Conservation (phyloP, 2,113 vertebrate genomes). For the Artemisiospiza belli region DNA sequence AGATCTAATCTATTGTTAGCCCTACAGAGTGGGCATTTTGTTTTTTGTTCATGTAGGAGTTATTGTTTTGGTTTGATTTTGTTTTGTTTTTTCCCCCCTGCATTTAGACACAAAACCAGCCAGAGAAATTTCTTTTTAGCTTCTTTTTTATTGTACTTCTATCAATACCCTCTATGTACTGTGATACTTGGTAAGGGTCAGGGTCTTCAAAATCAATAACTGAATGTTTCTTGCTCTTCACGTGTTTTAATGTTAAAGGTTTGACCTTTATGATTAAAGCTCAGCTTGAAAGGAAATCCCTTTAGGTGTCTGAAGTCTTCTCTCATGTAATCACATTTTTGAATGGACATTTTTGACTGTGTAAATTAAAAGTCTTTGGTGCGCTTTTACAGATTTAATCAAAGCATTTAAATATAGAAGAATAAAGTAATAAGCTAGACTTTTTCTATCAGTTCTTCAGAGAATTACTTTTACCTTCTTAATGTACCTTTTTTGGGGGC, state of each 20-base stretch:
- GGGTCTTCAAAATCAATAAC: constrained; percentile 34
- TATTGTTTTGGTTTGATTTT: background rate
- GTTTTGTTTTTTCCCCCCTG: background rate
- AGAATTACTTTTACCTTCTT: background rate
- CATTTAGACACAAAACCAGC: background rate
- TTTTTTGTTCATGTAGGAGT: background rate
- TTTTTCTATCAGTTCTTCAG: background rate
- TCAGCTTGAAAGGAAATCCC: constrained; percentile 16
- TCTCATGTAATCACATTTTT: background rate
- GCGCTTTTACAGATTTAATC: background rate
- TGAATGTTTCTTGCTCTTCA: constrained; percentile 31
- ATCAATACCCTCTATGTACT: background rate
- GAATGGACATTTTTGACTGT: background rate
- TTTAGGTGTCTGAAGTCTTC: background rate
- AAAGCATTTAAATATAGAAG: background rate
- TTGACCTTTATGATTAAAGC: constrained; percentile 53
- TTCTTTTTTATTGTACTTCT: background rate
- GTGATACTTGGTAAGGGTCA: background rate
- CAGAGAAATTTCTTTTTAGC: background rate
- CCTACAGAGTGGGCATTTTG: background rate
- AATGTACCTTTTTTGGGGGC: background rate
- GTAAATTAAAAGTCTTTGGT: background rate
- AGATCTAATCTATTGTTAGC: background rate
- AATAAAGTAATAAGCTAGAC: background rate
- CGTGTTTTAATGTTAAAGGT: constrained; percentile 7